phyloP scores from a whole-genome alignment of 1,140 invertebrate species.

The Philopotamus ludificatus region DNA sequence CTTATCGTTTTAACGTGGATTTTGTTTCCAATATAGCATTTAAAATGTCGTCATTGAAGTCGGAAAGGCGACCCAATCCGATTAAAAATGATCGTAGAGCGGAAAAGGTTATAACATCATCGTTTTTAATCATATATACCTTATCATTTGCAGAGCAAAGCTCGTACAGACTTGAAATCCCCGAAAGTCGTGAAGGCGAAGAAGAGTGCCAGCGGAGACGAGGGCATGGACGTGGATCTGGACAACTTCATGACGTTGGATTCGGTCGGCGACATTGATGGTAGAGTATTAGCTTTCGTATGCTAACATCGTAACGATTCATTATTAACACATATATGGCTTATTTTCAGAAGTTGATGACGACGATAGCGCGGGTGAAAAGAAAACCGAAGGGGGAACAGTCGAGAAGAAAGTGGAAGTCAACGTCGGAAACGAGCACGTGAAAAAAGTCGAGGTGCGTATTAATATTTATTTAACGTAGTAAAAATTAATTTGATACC shows the following conservation, averaged over 20 bases:
- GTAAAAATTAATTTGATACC: no score
- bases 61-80: no score
- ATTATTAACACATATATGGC: no score
- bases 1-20: no score
- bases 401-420: constrained; percentile 62
- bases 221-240: constrained; percentile 73
- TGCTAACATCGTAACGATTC: constrained; percentile 13
- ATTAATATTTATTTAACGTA: neutral
- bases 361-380: constrained; percentile 62
- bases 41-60: no score
- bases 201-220: constrained; percentile 62
- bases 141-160: constrained; percentile 58
- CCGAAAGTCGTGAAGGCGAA: constrained; percentile 48
- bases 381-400: constrained; percentile 56
- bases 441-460: constrained; percentile 69
- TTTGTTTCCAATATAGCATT: no score
- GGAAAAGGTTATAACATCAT: neutral
- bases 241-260: constrained; percentile 83
- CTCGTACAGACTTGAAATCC: constrained; percentile 48
- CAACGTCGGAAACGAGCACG: constrained; percentile 73
- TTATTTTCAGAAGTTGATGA: constrained; percentile 58
- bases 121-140: constrained; percentile 18
- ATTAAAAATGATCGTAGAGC: no score
- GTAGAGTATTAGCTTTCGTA: constrained; percentile 48
- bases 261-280: constrained; percentile 81